phyloP scores from a whole-genome alignment of 2,113 vertebrate species.

The Lampris incognitus region DNA sequence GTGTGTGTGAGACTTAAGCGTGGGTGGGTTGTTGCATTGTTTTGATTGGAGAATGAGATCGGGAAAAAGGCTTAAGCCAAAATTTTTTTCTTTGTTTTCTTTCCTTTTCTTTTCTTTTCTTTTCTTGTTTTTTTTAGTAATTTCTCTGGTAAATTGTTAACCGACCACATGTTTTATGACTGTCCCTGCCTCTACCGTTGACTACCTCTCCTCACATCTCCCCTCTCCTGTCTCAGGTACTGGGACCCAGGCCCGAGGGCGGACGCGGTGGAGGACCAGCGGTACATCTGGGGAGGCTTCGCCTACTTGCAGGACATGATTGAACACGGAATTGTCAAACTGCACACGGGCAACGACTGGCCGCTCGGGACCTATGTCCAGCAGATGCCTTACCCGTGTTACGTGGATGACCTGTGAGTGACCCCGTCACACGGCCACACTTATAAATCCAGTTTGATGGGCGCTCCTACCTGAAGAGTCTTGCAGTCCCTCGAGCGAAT shows the following conservation, averaged over 20 bases:
- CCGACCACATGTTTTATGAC: neutral
- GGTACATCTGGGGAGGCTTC: slow-evolving; percentile 97
- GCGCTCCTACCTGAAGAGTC: neutral
- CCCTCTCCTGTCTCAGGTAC: slow-evolving; percentile 83
- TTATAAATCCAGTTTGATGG: neutral
- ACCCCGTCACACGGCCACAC: neutral
- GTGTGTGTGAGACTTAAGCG: slow-evolving; percentile 16
- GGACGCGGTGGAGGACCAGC: slow-evolving; percentile 92
- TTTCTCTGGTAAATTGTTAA: neutral
- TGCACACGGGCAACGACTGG: slow-evolving; percentile 85
- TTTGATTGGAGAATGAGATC: slow-evolving; percentile 1
- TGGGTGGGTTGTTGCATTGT: slow-evolving; percentile 3
- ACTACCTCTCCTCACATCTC: neutral
- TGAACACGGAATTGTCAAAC: slow-evolving; percentile 91
- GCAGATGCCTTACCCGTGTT: slow-evolving; percentile 99
- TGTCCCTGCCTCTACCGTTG: neutral
- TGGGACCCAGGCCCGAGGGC: slow-evolving; percentile 97
- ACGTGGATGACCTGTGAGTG: slow-evolving; percentile 96
- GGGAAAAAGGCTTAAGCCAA: neutral
- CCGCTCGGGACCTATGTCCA: slow-evolving; percentile 92
- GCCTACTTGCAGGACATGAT: slow-evolving; percentile 98
- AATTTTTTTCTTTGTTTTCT: no score
- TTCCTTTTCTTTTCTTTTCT: no score
- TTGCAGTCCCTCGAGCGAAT: neutral
- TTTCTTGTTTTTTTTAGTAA: neutral